Evolutionary conservation across 2,888 invertebrate genomes (phyloP), one percentile per base, ranked within the genome.

Genomic region (Oxyteleia sp.): DNA sequence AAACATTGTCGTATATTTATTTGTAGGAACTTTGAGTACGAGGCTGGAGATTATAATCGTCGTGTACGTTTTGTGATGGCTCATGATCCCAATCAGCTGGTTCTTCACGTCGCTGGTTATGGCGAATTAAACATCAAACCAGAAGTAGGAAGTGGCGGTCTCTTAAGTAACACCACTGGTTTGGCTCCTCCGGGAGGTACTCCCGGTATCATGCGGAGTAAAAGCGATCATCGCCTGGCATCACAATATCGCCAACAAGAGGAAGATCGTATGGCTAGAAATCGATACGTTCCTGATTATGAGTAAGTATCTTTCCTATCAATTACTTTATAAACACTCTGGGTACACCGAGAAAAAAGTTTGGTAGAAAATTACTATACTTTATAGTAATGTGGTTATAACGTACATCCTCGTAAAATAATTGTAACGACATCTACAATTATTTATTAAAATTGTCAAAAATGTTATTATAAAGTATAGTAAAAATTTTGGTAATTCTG

Each of bases 151-250:
- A 91, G 91, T 51, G 92, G 92, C 63, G 92, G 93, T 41, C 90
- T 92, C 35, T 90, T 93, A 74, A 87, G 89, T 8, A 94, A 94
- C 16, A 93, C 93, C 8, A 93, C 93, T 53, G 94, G 94, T 23
- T 94, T 95, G 82, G 94, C 94, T 59, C 95, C 95, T 61, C 95
- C 95, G 11, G 95, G 95, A 59, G 94, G 94, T 43, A 94, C 95
- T 4, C 97, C 96, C 49, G 98, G 98, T 0, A 94, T 98, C 15
- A 98, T 98, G 95, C 95, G 98, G 85, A 98, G 98, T 83, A 98
- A 98, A 93, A 98, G 98, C 92, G 98, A 98, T 92, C 98, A 98
- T 93, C 95, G 98, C 43, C 94, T 98, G 82, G 98, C 98, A 4
- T 94, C 97, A 0, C 98, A 98, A 91, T 98, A 97, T 94, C 95